Base-by-base conservation (phyloP, 2,888 invertebrate genomes). In the Apamea sordens region DNA sequence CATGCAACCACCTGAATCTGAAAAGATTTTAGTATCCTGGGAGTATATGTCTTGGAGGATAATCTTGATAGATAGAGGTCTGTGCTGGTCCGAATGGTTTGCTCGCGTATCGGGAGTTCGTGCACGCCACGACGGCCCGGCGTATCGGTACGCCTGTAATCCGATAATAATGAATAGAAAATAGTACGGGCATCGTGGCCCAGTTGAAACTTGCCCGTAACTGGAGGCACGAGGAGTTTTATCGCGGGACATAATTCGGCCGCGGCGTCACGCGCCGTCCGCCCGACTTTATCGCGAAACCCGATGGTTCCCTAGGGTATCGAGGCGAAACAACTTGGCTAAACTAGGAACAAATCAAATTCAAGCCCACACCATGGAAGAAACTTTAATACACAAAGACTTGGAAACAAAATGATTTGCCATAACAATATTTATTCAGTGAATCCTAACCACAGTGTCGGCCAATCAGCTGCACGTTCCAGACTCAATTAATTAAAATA, bases 161-260 rank as follows among this genome's bases (percentile, higher is more conserved):
- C 94, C 95, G 94, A 95, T 95, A 95, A 93, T 94, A 94, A 95
- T 94, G 94, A 95, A 94, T 94, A 93, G 94, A 93, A 94, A 95
- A 95, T 94, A 93, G 93, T 93, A 93, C 91, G 89, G 91, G 91
- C 93, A 92, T 93, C 93, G 92, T 93, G 93, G 93, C 91, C 93
- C 92, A 94, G 90, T 94, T 93, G 93, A 92, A 90, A 91, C 91
- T 93, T 93, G 86, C 83, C 91, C 90, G 92, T 92, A 92, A 94
- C 93, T 92, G 92, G 92, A 91, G 92, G 93, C 94, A 94, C 92
- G 94, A 93, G 92, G 90, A 86, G 86, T 92, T 93, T 93, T 95
- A 95, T 95, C 94, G 92, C 91, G 82, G 88, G 90, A 92, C 93
- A 95, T 94, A 94, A 94, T 95, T 95, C 93, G 94, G 94, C 89